Conservation (phyloP, 2,797 vertebrate genomes). For the Cheirogaleus major region DNA sequence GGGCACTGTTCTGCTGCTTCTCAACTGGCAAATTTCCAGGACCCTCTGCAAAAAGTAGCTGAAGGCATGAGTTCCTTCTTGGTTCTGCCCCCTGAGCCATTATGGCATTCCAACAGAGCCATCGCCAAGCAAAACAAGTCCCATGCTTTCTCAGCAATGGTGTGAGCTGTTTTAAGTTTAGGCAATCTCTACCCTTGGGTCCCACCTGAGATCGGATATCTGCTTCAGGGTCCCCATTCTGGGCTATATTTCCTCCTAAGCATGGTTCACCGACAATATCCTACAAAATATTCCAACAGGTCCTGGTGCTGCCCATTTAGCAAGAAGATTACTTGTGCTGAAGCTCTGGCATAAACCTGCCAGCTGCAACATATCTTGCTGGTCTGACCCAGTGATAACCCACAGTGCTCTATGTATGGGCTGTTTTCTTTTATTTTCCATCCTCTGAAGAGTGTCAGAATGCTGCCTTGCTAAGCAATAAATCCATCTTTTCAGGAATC, state of each 20-base stretch:
- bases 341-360: conserved; percentile 69
- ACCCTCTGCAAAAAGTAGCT: not conserved
- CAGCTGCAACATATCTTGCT: conserved; percentile 68
- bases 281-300: conserved; percentile 42
- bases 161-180: conserved; percentile 19
- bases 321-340: not conserved
- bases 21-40: not conserved
- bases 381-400: conserved; percentile 55
- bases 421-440: conserved; percentile 79
- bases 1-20: not conserved
- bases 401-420: conserved; percentile 48
- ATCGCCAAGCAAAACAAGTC: not conserved
- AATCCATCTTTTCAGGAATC: conserved; percentile 88
- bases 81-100: not conserved
- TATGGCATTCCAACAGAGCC: not conserved
- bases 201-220: not conserved
- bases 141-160: not conserved
- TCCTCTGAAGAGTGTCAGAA: conserved; percentile 80
- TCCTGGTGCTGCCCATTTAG: conserved; percentile 50
- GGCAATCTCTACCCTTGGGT: not conserved
- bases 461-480: conserved; percentile 84
- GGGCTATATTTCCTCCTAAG: conserved; percentile 21
- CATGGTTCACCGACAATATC: conserved; percentile 39
- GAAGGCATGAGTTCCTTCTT: not conserved
- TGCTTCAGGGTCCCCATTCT: not conserved